phyloP scores from a whole-genome alignment of 2,113 vertebrate species.

The Pantherophis guttatus region DNA sequence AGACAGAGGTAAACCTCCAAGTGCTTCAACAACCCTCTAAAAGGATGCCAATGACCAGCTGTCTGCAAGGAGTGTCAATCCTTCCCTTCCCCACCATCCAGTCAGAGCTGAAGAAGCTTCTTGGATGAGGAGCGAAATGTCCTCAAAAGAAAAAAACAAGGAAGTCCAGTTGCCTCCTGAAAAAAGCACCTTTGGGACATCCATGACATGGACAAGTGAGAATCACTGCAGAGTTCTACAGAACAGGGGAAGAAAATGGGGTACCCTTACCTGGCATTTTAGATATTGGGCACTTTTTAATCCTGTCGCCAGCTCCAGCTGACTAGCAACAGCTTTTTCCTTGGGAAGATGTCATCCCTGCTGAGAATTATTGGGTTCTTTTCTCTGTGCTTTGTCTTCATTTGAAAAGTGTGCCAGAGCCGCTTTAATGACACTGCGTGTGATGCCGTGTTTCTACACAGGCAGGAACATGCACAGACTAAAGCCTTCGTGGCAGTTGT shows the following conservation, averaged over 20 bases:
- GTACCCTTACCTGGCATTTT: slow-evolving; percentile 26
- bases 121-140: no score
- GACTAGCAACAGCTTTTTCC: not conserved
- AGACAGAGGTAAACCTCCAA: no score
- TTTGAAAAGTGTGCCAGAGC: not conserved
- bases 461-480: not conserved
- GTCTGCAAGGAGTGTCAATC: no score
- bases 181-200: no score
- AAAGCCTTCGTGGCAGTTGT: not conserved
- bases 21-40: no score
- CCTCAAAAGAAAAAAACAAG: no score
- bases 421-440: not conserved
- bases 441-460: not conserved
- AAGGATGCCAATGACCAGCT: no score
- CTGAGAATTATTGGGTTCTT: not conserved
- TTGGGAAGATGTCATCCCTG: not conserved
- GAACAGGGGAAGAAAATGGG: slow-evolving; percentile 15
- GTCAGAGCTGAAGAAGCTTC: no score
- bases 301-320: slow-evolving; percentile 33
- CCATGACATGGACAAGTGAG: no score
- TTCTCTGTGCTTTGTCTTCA: not conserved
- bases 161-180: no score
- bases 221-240: no score
- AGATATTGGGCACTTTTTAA: slow-evolving; percentile 26
- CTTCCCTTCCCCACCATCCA: no score